Evolutionary conservation across 2,888 invertebrate genomes (phyloP).

Genomic region (Eristalis intricaria): DNA sequence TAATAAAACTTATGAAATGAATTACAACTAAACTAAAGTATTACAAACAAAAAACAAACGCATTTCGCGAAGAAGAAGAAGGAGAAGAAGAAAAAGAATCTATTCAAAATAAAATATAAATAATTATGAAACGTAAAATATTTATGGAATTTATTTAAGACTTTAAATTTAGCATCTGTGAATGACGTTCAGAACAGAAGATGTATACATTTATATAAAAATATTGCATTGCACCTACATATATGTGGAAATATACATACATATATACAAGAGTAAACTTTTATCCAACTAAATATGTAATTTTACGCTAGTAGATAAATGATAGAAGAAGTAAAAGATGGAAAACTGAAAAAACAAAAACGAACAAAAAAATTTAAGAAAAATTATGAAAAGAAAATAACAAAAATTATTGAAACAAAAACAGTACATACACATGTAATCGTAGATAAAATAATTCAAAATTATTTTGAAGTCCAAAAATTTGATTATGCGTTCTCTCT

Average conservation of each 20-base stretch:
- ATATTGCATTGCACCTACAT: conserved; percentile 61
- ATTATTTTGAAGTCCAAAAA: conserved; percentile 57
- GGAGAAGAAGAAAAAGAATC: conserved; percentile 2
- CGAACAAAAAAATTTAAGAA: no score
- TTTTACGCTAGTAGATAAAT: conserved; percentile 57
- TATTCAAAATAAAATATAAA: conserved; percentile 33
- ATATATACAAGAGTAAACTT: conserved; percentile 24
- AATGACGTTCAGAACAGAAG: conserved; percentile 23
- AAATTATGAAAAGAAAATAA: no score
- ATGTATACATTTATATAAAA: conserved; percentile 59
- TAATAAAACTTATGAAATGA: neutral
- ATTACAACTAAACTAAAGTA: conserved; percentile 3
- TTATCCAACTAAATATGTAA: conserved; percentile 53
- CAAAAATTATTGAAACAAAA: neutral
- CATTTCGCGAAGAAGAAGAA: neutral
- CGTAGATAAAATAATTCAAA: conserved; percentile 20
- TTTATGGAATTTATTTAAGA: conserved; percentile 70
- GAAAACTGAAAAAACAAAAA: conserved; percentile 26
- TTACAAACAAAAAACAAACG: neutral
- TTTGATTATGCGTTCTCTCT: conserved; percentile 38
- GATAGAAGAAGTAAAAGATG: conserved; percentile 8
- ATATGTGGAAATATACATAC: conserved; percentile 36
- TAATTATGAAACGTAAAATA: conserved; percentile 21
- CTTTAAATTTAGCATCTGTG: conserved; percentile 56
- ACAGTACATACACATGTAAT: neutral